These are phyloP conservation scores for Drosophila gaucha DNA, from an alignment of 2,888 invertebrate species.

Conservation along the genomic window DNA sequence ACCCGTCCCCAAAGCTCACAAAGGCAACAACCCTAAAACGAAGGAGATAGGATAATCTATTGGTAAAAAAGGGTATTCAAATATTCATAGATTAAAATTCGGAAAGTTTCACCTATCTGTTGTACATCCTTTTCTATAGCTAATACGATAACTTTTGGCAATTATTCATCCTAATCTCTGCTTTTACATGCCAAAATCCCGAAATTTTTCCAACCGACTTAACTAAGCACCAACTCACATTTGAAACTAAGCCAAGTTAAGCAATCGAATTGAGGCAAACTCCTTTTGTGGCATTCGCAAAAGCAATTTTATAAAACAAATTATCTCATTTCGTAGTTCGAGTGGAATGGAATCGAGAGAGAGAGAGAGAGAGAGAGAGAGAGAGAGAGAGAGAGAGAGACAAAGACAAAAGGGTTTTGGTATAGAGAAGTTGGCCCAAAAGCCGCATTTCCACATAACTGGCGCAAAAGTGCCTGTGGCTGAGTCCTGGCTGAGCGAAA, in stretches of 20 bases:
- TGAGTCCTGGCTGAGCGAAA: conserved; percentile 15
- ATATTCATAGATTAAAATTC: not conserved
- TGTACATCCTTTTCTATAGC: not conserved
- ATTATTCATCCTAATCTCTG: not conserved
- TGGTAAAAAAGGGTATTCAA: too few species aligned
- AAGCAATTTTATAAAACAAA: conserved; percentile 46
- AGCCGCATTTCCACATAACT: conserved; percentile 39
- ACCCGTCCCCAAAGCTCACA: too few species aligned
- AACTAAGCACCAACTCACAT: not conserved
- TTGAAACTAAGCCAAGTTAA: conserved; percentile 6
- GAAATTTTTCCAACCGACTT: not conserved
- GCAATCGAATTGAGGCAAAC: conserved; percentile 23
- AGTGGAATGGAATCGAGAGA: conserved; percentile 8
- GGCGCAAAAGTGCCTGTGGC: conserved; percentile 30
- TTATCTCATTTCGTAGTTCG: conserved; percentile 37
- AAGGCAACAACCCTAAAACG: too few species aligned
- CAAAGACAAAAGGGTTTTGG: not conserved
- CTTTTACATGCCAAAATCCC: not conserved
- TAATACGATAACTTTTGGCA: not conserved
- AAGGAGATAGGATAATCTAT: too few species aligned
- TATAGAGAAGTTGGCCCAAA: conserved; percentile 7
- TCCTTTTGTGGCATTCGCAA: conserved; percentile 4
- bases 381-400: too few species aligned
- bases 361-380: not conserved
- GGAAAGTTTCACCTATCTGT: not conserved